These are phyloP conservation scores for Desoria tigrina DNA, from an alignment of 2,888 invertebrate species.

Conservation along the genomic window DNA sequence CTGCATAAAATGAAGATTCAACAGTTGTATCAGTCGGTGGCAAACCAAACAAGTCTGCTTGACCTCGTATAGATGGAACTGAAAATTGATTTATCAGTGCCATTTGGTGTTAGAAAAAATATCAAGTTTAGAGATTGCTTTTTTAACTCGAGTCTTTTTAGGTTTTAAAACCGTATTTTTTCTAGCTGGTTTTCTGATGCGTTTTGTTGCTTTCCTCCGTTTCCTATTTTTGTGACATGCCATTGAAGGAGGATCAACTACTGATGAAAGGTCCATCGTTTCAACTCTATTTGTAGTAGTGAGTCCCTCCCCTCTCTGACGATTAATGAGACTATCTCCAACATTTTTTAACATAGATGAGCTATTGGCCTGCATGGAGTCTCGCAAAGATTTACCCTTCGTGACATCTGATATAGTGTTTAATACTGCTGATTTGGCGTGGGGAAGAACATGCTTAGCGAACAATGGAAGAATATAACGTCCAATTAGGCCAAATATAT, in stretches of 20 bases:
- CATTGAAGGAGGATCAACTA: not conserved
- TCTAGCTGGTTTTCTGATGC: too few species aligned
- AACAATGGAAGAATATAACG: constrained; percentile 25
- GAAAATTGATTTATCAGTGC: constrained; percentile 28
- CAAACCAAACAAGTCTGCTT: constrained; percentile 35
- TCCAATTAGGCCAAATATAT: constrained; percentile 8
- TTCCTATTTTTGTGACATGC: not conserved
- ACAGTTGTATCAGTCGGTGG: constrained; percentile 37
- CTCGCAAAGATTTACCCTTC: not conserved
- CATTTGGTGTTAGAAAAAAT: constrained; percentile 34
- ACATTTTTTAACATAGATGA: constrained; percentile 3
- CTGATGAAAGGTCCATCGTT: not conserved
- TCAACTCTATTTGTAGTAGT: constrained; percentile 10
- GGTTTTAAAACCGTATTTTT: constrained; percentile 3
- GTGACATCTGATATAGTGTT: constrained; percentile 17
- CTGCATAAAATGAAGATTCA: constrained; percentile 37
- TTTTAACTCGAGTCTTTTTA: constrained; percentile 12
- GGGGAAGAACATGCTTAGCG: constrained; percentile 24
- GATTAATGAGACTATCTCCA: not conserved
- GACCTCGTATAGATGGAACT: constrained; percentile 19
- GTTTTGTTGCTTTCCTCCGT: not conserved
- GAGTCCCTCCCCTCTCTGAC: constrained; percentile 6
- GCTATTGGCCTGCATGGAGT: constrained; percentile 8
- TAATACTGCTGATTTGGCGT: constrained; percentile 13
- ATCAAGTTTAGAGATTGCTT: constrained; percentile 22